Evolutionary conservation across 1,140 invertebrate genomes (phyloP).

Genomic region (Oppia nitens): DNA sequence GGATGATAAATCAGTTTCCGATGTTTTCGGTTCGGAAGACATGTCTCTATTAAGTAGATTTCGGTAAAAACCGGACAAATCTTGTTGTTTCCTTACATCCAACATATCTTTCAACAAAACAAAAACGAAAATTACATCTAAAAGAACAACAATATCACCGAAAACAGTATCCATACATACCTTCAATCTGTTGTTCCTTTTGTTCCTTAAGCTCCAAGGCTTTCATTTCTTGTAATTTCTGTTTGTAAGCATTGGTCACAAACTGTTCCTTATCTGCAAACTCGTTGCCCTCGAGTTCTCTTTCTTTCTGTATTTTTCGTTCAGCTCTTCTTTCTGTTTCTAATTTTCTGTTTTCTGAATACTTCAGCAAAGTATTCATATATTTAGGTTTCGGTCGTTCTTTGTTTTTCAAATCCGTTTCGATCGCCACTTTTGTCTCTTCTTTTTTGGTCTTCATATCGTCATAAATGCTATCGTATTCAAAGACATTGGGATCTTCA

Average conservation of each 20-base stretch:
- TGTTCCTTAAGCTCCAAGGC: slow-evolving; percentile 64
- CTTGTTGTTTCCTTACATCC: slow-evolving; percentile 80
- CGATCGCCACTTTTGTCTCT: not conserved
- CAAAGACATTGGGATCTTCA: slow-evolving; percentile 78
- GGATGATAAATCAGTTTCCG: not conserved
- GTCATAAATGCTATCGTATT: slow-evolving; percentile 91
- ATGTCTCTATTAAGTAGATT: slow-evolving; percentile 48
- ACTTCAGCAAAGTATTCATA: slow-evolving; percentile 59
- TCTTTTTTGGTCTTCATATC: slow-evolving; percentile 40
- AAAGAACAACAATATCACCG: too few relatives aligned
- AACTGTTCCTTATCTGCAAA: slow-evolving; percentile 89
- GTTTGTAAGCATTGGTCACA: slow-evolving; percentile 76
- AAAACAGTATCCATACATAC: slow-evolving; percentile 22
- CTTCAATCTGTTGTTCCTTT: slow-evolving; percentile 60
- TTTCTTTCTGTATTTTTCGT: slow-evolving; percentile 69
- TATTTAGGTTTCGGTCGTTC: slow-evolving; percentile 71
- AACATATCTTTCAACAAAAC: slow-evolving; percentile 41
- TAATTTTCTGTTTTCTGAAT: slow-evolving; percentile 64
- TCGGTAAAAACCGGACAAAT: slow-evolving; percentile 79
- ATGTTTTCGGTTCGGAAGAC: slow-evolving; percentile 1
- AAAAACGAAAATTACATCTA: too few relatives aligned
- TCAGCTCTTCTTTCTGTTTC: slow-evolving; percentile 74
- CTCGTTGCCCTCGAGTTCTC: slow-evolving; percentile 66
- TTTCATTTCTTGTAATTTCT: slow-evolving; percentile 75
- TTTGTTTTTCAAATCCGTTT: slow-evolving; percentile 17